Conservation (phyloP, 2,113 vertebrate species). For the Mesembrinibis cayennensis region DNA sequence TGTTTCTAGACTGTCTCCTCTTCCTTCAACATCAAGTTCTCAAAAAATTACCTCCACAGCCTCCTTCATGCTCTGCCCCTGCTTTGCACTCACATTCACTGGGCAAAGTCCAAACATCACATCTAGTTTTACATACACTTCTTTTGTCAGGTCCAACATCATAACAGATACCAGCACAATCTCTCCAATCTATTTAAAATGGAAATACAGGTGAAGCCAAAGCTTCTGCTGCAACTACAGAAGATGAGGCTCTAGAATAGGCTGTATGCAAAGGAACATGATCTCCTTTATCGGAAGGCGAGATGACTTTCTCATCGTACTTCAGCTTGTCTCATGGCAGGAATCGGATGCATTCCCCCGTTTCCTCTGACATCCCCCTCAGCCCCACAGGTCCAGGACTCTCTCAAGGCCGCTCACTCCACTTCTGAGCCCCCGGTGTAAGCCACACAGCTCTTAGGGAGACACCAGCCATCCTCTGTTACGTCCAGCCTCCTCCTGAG, state of each 20-base stretch:
- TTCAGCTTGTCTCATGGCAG: not conserved
- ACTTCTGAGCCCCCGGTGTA: not conserved
- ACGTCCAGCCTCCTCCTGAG: not conserved
- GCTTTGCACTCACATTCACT: not conserved
- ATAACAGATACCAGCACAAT: not conserved
- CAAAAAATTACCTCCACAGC: not conserved
- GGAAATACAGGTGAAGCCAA: not conserved
- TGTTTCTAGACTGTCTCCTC: not conserved
- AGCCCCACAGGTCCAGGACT: not conserved
- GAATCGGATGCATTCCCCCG: rapidly evolving
- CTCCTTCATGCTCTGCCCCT: not conserved
- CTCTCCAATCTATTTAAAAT: not conserved
- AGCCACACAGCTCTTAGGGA: rapidly evolving
- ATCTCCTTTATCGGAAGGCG: rapidly evolving
- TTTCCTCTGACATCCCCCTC: not conserved
- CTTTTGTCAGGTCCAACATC: not conserved
- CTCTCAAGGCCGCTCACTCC: not conserved
- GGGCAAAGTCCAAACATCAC: not conserved
- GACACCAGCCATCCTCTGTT: not conserved
- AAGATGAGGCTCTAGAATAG: rapidly evolving
- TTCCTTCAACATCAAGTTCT: not conserved
- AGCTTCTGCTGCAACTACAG: not conserved
- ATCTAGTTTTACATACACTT: not conserved
- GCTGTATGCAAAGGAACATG: not conserved
- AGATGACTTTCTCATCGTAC: not conserved